Evolutionary conservation across 1,140 invertebrate species (phyloP).

Genomic region (Drosophila rhopaloa): DNA sequence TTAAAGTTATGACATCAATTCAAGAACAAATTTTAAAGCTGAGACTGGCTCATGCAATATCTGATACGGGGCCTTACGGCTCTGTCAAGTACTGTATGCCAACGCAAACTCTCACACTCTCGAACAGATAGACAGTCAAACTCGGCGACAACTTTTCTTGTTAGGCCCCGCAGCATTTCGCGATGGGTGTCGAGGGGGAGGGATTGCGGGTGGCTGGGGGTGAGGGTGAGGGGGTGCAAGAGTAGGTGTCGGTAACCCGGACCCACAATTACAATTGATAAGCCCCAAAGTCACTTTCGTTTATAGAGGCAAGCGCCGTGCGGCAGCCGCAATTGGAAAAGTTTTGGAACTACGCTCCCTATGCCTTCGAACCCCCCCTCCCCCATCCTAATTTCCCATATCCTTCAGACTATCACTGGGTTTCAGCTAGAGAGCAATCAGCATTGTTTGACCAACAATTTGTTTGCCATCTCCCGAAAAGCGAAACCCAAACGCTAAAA

Average conservation of each 20-base stretch:
- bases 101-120: conserved; percentile 9
- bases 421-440: conserved; percentile 32
- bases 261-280: conserved; percentile 77
- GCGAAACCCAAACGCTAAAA: conserved; percentile 12
- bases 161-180: conserved; percentile 73
- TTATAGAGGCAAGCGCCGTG: conserved; percentile 45
- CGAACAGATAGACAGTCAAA: conserved; percentile 36
- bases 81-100: conserved; percentile 17
- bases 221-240: background rate
- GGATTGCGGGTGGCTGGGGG: background rate
- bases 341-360: conserved; percentile 45
- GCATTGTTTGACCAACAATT: conserved; percentile 54
- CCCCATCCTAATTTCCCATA: background rate
- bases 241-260: conserved; percentile 31
- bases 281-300: conserved; percentile 79
- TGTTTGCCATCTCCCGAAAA: conserved; percentile 20
- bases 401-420: conserved; percentile 8
- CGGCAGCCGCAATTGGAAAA: conserved; percentile 65
- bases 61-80: background rate
- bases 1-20: too few species aligned
- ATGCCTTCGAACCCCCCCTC: background rate
- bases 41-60: background rate
- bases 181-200: conserved; percentile 25
- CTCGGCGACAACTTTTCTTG: conserved; percentile 60
- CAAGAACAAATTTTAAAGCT: background rate